Conservation (phyloP, 2,888 invertebrate species). For the Quadriops clusia region DNA sequence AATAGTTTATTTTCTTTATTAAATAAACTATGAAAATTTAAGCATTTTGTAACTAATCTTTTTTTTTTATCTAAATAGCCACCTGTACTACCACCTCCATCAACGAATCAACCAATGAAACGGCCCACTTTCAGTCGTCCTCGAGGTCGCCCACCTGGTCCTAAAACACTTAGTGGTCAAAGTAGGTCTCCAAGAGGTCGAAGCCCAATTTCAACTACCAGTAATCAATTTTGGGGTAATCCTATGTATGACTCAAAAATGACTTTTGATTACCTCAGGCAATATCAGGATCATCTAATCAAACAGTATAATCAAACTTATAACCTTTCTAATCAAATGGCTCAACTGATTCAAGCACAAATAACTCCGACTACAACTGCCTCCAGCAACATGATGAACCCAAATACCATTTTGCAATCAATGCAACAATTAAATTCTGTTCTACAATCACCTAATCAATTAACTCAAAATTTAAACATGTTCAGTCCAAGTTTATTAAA, state of each 20-base stretch:
- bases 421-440: conserved; percentile 18
- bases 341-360: conserved; percentile 11
- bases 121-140: conserved; percentile 36
- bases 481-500: conserved; percentile 19
- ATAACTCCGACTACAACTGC: conserved; percentile 10
- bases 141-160: conserved; percentile 41
- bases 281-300: conserved; percentile 36
- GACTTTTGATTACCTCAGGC: conserved; percentile 30
- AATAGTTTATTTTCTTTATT: not conserved
- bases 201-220: conserved; percentile 18
- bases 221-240: conserved; percentile 25
- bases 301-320: conserved; percentile 33
- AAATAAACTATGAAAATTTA: conserved; percentile 1
- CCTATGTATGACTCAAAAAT: conserved; percentile 23
- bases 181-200: conserved; percentile 24
- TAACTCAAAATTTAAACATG: conserved; percentile 16
- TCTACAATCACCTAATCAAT: conserved; percentile 18
- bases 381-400: conserved; percentile 13
- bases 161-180: conserved; percentile 26
- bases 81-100: conserved; percentile 18
- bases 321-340: conserved; percentile 22
- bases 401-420: conserved; percentile 18
- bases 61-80: conserved; percentile 12
- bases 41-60: not conserved
- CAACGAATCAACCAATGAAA: conserved; percentile 21